Percentiles rank a stretch among this genome's conserved stretches.
Evolutionary conservation across 2,113 vertebrate species (phyloP).

Genomic region (Oxygymnocypris stewartii): DNA sequence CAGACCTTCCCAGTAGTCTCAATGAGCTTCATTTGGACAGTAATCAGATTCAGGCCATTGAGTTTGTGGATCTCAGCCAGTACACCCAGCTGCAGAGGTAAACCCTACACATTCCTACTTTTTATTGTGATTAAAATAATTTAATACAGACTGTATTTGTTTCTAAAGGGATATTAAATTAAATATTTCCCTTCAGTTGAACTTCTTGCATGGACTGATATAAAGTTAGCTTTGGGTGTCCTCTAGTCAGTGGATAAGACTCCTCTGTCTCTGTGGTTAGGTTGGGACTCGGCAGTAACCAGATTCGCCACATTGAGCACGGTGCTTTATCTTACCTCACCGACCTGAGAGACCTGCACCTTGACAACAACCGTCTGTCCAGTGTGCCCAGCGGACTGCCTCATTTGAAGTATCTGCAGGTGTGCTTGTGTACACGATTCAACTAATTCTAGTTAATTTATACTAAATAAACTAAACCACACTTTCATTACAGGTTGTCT

Average conservation of each 20-base stretch:
- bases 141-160: not conserved
- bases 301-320: constrained; percentile 77
- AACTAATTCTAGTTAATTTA: not conserved
- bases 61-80: constrained; percentile 74
- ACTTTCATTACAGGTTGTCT: constrained; percentile 70
- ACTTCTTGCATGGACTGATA: not conserved
- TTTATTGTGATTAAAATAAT: too few relatives aligned
- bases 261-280: constrained; percentile 55
- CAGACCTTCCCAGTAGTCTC: constrained; percentile 78
- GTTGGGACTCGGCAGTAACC: constrained; percentile 77
- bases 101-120: too few relatives aligned
- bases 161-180: not conserved
- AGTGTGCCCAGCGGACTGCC: constrained; percentile 75
- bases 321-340: constrained; percentile 76
- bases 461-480: not conserved
- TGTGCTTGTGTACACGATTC: constrained; percentile 47
- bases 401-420: constrained; percentile 78
- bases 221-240: not conserved
- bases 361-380: constrained; percentile 78
- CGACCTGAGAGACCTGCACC: constrained; percentile 75
- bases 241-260: constrained; percentile 40
- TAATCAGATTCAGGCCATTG: constrained; percentile 79
- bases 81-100: constrained; percentile 76
- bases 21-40: constrained; percentile 79
- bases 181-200: not conserved